These are phyloP conservation scores for Drosophila leonis DNA, from an alignment of 2,888 invertebrate genomes.

Conservation along the genomic window DNA sequence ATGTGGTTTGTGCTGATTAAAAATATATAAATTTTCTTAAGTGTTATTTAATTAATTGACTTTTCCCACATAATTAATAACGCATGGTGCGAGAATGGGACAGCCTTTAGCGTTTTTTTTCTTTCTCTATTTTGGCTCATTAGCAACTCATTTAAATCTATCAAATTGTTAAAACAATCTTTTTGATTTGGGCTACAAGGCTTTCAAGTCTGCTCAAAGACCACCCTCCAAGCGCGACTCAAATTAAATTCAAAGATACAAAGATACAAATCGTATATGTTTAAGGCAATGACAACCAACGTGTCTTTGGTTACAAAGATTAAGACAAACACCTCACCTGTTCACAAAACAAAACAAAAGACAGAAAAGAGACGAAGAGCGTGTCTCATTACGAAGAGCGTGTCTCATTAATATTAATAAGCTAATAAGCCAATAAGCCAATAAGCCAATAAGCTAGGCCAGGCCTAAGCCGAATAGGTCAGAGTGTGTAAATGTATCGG, in stretches of 20 bases:
- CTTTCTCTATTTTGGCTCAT: slow-evolving; percentile 9
- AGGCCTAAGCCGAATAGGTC: slow-evolving; percentile 21
- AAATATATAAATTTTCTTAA: slow-evolving; percentile 26
- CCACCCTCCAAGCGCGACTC: slow-evolving; percentile 47
- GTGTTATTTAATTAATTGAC: slow-evolving; percentile 29
- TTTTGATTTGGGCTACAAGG: slow-evolving; percentile 19
- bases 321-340: slow-evolving; percentile 63
- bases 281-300: slow-evolving; percentile 55
- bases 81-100: not conserved
- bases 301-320: slow-evolving; percentile 40
- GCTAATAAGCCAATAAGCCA: slow-evolving; percentile 47
- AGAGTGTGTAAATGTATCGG: slow-evolving; percentile 6
- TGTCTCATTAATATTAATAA: slow-evolving; percentile 76
- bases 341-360: slow-evolving; percentile 32
- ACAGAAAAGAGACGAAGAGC: slow-evolving; percentile 36
- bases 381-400: slow-evolving; percentile 65
- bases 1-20: slow-evolving; percentile 3
- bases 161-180: slow-evolving; percentile 9
- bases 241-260: slow-evolving; percentile 6
- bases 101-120: not conserved
- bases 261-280: slow-evolving; percentile 48
- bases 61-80: slow-evolving; percentile 44
- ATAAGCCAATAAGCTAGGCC: slow-evolving; percentile 19
- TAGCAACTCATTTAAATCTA: slow-evolving; percentile 39
- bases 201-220: slow-evolving; percentile 26